phyloP scores from a whole-genome alignment of 2,797 vertebrate species.

The Chelon auratus region DNA sequence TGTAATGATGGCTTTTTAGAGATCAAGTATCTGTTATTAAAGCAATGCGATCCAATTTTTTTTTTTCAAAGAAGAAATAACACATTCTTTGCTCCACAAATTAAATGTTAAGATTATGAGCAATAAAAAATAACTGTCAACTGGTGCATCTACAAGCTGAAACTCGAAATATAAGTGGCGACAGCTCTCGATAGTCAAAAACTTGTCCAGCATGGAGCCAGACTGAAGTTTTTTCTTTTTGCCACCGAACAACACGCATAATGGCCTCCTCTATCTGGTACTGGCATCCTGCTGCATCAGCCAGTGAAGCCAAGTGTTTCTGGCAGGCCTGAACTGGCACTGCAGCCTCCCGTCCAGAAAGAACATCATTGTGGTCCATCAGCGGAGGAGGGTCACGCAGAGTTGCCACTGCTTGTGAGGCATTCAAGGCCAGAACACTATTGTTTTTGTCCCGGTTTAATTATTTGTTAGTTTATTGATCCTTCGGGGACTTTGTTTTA shows the following conservation, averaged over 20 bases:
- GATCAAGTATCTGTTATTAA: slow-evolving; percentile 21
- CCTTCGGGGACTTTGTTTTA: not conserved
- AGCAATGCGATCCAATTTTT: not conserved
- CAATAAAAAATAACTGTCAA: slow-evolving; percentile 7
- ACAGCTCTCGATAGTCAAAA: slow-evolving; percentile 44
- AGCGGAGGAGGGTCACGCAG: slow-evolving; percentile 62
- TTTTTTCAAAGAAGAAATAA: slow-evolving; percentile 9
- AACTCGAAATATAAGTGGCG: slow-evolving; percentile 54
- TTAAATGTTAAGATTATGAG: not conserved
- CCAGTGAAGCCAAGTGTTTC: slow-evolving; percentile 79
- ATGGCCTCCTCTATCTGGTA: slow-evolving; percentile 77
- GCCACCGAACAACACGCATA: slow-evolving; percentile 78
- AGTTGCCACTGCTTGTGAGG: slow-evolving; percentile 57
- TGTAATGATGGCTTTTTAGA: slow-evolving; percentile 20
- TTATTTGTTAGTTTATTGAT: slow-evolving; percentile 36
- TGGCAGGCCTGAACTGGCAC: slow-evolving; percentile 69
- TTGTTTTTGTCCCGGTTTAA: slow-evolving; percentile 50
- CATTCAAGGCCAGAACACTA: slow-evolving; percentile 56
- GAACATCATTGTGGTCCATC: slow-evolving; percentile 68
- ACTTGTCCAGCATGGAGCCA: slow-evolving; percentile 61
- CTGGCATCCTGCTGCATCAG: slow-evolving; percentile 72
- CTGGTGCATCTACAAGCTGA: slow-evolving; percentile 13
- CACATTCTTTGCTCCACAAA: not conserved
- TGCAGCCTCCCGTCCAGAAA: slow-evolving; percentile 65
- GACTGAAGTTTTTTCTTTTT: slow-evolving; percentile 67